Evolutionary conservation across 2,888 invertebrate genomes (phyloP).

Genomic region (Epinotia ramella): DNA sequence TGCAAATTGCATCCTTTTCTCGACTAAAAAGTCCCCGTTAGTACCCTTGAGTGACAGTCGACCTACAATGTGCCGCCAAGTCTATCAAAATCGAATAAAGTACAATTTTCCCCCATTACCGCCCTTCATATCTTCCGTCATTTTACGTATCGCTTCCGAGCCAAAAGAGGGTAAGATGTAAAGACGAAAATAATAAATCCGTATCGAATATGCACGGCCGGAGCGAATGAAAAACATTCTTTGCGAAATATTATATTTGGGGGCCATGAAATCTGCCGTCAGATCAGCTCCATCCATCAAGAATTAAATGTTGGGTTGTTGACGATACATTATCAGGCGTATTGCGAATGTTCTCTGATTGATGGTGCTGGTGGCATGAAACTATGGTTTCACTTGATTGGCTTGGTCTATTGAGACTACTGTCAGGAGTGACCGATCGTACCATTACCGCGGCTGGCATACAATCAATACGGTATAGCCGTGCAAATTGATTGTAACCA

Average conservation of each 20-base stretch:
- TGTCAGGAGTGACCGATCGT: slow-evolving; percentile 74
- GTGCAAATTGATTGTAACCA: slow-evolving; percentile 50
- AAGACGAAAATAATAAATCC: slow-evolving; percentile 84
- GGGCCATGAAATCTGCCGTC: slow-evolving; percentile 68
- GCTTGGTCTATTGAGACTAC: slow-evolving; percentile 64
- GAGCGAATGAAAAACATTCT: slow-evolving; percentile 69
- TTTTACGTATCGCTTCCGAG: slow-evolving; percentile 84
- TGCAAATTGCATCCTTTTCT: slow-evolving; percentile 35
- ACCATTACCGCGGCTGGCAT: slow-evolving; percentile 52
- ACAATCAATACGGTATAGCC: slow-evolving; percentile 57
- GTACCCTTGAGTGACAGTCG: slow-evolving; percentile 70
- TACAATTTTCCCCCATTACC: slow-evolving; percentile 84
- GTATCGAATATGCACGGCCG: slow-evolving; percentile 79
- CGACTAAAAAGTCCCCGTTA: slow-evolving; percentile 53
- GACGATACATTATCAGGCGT: slow-evolving; percentile 78
- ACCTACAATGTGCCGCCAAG: slow-evolving; percentile 79
- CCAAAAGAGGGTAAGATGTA: slow-evolving; percentile 78
- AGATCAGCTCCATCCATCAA: slow-evolving; percentile 74
- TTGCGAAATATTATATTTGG: slow-evolving; percentile 66
- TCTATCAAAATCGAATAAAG: slow-evolving; percentile 85
- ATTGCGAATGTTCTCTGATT: slow-evolving; percentile 76
- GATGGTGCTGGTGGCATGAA: slow-evolving; percentile 73
- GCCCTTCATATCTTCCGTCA: slow-evolving; percentile 83
- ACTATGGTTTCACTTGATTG: slow-evolving; percentile 65
- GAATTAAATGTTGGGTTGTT: slow-evolving; percentile 81